These are phyloP conservation scores for Neosilurus mollespiculum DNA, from an alignment of 2,797 vertebrate species.

Conservation along the genomic window DNA sequence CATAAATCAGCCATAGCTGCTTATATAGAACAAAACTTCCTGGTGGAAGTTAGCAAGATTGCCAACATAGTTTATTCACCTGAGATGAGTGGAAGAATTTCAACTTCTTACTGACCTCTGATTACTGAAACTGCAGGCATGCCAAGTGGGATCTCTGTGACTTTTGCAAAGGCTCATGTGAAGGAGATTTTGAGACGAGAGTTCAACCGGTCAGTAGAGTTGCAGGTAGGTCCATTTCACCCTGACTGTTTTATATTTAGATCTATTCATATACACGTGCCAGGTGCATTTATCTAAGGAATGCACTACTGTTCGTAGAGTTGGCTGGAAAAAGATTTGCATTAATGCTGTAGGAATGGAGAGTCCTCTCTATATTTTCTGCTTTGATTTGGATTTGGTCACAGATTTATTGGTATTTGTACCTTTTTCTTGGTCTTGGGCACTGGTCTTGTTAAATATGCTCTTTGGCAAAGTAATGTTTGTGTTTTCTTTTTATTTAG, in stretches of 20 bases:
- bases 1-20: not conserved
- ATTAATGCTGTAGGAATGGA: not conserved
- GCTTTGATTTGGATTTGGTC: not conserved
- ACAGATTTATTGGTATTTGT: not conserved
- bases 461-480: not conserved
- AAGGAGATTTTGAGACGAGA: slow-evolving; percentile 82
- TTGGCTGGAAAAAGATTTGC: not conserved
- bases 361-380: no score
- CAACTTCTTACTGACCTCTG: slow-evolving; percentile 26
- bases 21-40: not conserved
- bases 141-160: slow-evolving; percentile 76
- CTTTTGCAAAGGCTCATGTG: slow-evolving; percentile 82
- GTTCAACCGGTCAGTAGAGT: slow-evolving; percentile 87
- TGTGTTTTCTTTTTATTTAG: not conserved
- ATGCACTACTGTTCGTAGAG: not conserved
- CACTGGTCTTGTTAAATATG: not conserved
- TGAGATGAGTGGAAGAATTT: slow-evolving; percentile 2
- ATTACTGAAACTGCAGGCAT: slow-evolving; percentile 72
- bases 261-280: not conserved
- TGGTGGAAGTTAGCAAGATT: not conserved
- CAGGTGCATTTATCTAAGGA: not conserved
- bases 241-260: no score
- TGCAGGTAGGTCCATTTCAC: slow-evolving; percentile 81
- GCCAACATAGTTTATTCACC: not conserved
- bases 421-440: not conserved